Percentiles rank a stretch among this genome's conserved stretches.
phyloP scores from a whole-genome alignment of 92 coral and sea anemone genomes.

The Parazoanthus darwini region DNA sequence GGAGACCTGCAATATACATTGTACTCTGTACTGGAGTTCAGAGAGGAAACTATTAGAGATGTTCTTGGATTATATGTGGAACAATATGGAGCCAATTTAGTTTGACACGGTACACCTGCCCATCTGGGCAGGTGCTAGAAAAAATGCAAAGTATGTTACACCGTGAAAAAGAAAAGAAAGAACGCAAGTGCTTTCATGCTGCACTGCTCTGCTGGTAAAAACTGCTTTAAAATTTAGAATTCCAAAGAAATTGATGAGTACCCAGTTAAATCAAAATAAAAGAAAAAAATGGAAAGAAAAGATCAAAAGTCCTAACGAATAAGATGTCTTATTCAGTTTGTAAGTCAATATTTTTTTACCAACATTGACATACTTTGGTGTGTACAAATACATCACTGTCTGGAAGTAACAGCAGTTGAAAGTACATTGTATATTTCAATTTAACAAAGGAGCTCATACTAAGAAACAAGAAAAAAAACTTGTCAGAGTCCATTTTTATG shows the following conservation, averaged over 20 bases:
- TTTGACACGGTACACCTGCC: conserved; percentile 17
- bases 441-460: too few relatives aligned
- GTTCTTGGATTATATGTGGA: neutral
- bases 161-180: neutral
- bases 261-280: neutral
- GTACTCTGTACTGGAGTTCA: conserved; percentile 25
- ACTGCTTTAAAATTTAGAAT: conserved; percentile 35
- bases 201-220: conserved; percentile 28
- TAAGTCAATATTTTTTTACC: neutral
- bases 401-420: too few relatives aligned
- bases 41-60: conserved; percentile 28
- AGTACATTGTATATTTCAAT: too few relatives aligned
- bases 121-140: neutral
- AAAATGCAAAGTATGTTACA: conserved; percentile 43
- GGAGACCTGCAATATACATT: conserved; percentile 28
- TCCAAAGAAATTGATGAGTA: conserved; percentile 2
- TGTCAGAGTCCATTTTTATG: too few relatives aligned
- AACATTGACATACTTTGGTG: neutral
- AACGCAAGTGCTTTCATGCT: conserved; percentile 20
- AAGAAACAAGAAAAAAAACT: too few relatives aligned
- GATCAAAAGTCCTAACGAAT: neutral
- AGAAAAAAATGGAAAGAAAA: conserved; percentile 2
- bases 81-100: conserved; percentile 10
- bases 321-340: neutral
- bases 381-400: too few relatives aligned